phyloP scores from a whole-genome alignment of 2,888 invertebrate genomes.

The Phortica okadai region DNA sequence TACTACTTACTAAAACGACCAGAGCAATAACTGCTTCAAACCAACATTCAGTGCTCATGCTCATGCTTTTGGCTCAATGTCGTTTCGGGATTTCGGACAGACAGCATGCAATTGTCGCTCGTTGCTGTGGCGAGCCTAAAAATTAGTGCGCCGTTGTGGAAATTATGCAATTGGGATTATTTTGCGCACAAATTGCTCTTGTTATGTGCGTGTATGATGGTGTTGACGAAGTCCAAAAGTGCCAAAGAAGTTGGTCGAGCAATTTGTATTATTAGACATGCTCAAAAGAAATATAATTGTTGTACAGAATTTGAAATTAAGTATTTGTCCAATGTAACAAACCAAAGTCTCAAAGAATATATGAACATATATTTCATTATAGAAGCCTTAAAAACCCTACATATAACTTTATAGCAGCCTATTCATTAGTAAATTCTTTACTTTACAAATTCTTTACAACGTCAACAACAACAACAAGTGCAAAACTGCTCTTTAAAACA shows the following conservation, averaged over 20 bases:
- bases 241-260: background rate
- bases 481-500: slow-evolving; percentile 62
- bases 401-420: no score
- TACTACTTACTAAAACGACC: background rate
- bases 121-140: slow-evolving; percentile 30
- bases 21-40: background rate
- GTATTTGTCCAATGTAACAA: background rate
- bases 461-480: background rate
- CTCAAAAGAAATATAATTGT: slow-evolving; percentile 13
- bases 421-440: no score
- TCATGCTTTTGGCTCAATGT: background rate
- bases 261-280: background rate
- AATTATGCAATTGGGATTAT: slow-evolving; percentile 60
- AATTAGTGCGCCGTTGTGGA: slow-evolving; percentile 55
- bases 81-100: background rate
- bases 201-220: background rate
- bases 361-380: background rate
- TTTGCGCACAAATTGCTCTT: slow-evolving; percentile 52
- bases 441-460: background rate
- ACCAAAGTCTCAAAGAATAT: background rate
- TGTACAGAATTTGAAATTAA: background rate
- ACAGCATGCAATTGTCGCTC: slow-evolving; percentile 1
- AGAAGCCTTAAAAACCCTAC: background rate
- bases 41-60: background rate
- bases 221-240: background rate